Base-by-base conservation (phyloP, 2,888 invertebrate species). In the Drosophila pseudotalamancana region DNA sequence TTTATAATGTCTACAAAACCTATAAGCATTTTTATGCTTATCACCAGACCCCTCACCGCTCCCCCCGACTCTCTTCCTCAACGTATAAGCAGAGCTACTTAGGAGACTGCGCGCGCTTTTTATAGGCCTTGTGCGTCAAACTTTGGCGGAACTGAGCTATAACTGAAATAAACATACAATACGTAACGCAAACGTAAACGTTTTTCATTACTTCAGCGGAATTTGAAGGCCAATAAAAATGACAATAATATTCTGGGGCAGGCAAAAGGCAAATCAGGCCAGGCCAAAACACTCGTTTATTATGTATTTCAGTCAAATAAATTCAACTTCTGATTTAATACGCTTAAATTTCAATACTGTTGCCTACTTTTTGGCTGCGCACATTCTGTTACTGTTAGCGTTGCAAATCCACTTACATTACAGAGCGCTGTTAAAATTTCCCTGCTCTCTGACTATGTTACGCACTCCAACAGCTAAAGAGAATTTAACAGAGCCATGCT, bases 191-290 rank as follows among this genome's bases (percentile, higher is more conserved):
- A 75, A 76, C 76, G 66, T 73, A 81, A 82, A 82, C 73, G 85
- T 55, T 85, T 80, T 81, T 72, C 82, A 85, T 81, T 82, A 73
- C 80, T 75, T 57, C 53, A 42, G 53, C 82, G 66, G 60, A 78
- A 85, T 76, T 78, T 71, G 56, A 66, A 66, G 63, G 60, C 45
- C 71, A 82, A 82, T 79, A 85, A 79, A 81, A 85, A 68, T 69
- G 71, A 63, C 73, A 81, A 85, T 78, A 81, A 82, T 76, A 64
- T 54, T n/a, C 54, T 16, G 61, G 25, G 19, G 39, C 31, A 32
- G 19, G n/a, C 18, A 19, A 18, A 8, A 12, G 37, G 27, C 51
- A 62, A 72, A 72, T 63, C 53, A 67, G 50, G 12, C 11, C 27
- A n/a, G 16, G 43, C 34, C 6, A 6, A 40, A 49, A 50, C 18